A percentile compares a stretch with the other conserved stretches of the same genome.
These are phyloP conservation scores for Vulpes vulpes DNA, from an alignment of 2,113 vertebrate species.

Conservation along the genomic window DNA sequence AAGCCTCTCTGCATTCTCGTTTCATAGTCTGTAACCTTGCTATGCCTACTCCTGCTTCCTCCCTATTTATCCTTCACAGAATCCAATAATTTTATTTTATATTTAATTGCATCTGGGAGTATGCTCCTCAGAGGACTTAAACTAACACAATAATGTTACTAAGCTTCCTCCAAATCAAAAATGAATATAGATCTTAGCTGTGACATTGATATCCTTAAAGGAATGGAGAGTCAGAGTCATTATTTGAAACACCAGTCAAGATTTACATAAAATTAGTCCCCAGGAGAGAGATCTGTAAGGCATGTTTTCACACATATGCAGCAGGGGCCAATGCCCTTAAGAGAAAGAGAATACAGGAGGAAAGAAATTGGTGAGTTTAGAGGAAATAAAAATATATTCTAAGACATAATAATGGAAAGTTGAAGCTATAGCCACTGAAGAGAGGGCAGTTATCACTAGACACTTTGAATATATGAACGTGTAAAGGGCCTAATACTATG, in stretches of 20 bases:
- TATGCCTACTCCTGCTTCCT: neutral
- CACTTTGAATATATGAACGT: conserved; percentile 1
- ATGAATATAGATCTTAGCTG: neutral
- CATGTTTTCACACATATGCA: neutral
- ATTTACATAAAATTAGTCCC: neutral
- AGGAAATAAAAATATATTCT: neutral
- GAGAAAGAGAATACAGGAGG: neutral
- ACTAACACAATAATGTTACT: neutral
- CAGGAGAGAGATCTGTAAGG: neutral
- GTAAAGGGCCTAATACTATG: neutral
- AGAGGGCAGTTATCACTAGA: neutral
- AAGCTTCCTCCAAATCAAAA: conserved; percentile 17
- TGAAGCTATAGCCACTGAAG: neutral
- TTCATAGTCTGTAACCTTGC: neutral
- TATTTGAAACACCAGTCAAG: neutral
- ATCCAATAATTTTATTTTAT: conserved; percentile 1
- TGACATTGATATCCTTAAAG: neutral
- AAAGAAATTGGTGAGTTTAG: neutral
- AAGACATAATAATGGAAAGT: neutral
- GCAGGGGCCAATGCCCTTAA: neutral
- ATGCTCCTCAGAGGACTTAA: neutral
- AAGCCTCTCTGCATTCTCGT: neutral
- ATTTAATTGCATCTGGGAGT: neutral
- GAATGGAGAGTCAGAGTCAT: neutral
- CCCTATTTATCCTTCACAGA: neutral